These are phyloP conservation scores for Hemitrygon akajei DNA, from an alignment of 2,797 vertebrate genomes.

Conservation along the genomic window DNA sequence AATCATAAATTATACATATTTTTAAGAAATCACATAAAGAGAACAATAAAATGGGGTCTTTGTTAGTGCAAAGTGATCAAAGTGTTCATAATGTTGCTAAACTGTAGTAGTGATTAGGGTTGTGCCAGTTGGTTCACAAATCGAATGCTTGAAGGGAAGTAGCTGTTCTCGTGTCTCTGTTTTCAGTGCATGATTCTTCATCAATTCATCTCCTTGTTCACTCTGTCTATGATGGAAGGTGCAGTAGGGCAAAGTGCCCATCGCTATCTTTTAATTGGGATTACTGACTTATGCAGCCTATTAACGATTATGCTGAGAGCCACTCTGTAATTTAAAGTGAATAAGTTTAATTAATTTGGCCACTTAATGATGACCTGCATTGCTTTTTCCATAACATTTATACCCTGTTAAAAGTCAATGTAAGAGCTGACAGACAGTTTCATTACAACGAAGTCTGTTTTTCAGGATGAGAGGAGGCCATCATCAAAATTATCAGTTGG, in stretches of 20 bases:
- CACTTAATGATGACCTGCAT: neutral
- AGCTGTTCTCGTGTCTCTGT: neutral
- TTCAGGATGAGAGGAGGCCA: neutral
- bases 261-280: neutral
- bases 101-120: too few relatives aligned
- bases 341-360: slow-evolving; percentile 1
- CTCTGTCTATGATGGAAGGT: too few relatives aligned
- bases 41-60: too few relatives aligned
- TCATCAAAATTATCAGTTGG: neutral
- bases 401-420: neutral
- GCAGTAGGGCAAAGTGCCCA: neutral
- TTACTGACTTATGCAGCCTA: neutral
- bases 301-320: neutral
- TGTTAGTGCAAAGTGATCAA: too few relatives aligned
- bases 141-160: too few relatives aligned
- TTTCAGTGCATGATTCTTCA: neutral
- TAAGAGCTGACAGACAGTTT: neutral
- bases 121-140: too few relatives aligned
- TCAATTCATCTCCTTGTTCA: neutral
- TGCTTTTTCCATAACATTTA: slow-evolving; percentile 1
- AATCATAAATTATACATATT: too few relatives aligned
- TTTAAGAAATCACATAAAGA: too few relatives aligned
- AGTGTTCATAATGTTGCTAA: too few relatives aligned
- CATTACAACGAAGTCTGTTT: neutral
- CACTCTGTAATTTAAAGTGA: neutral